phyloP scores from a whole-genome alignment of 2,113 vertebrate genomes.

The Cygnus atratus region DNA sequence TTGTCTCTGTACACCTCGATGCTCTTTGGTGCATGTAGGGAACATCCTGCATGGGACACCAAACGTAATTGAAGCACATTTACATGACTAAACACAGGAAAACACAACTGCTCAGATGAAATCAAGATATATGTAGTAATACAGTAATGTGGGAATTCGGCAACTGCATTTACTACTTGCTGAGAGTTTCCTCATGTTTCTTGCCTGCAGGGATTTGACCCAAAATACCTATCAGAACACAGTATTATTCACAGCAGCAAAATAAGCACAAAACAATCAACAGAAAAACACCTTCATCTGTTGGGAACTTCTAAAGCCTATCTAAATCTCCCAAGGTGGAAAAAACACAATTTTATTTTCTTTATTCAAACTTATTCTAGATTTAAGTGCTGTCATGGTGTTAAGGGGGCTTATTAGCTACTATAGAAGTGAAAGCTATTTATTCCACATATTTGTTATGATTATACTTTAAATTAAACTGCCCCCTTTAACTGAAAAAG shows the following conservation, averaged over 20 bases:
- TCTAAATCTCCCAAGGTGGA: not conserved
- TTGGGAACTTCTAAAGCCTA: constrained; percentile 10
- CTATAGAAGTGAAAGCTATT: constrained; percentile 7
- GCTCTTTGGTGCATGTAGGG: not conserved
- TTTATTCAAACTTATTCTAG: constrained; percentile 7
- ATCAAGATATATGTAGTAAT: not conserved
- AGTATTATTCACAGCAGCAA: not conserved
- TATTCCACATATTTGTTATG: constrained; percentile 14
- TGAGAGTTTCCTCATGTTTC: not conserved
- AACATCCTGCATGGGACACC: not conserved
- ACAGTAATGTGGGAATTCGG: not conserved
- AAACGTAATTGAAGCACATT: not conserved
- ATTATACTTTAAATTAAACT: constrained; percentile 14
- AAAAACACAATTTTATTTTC: not conserved
- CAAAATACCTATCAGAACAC: not conserved
- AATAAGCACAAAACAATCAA: not conserved
- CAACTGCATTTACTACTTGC: not conserved
- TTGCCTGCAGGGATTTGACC: not conserved
- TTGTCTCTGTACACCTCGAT: not conserved
- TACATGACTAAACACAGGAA: not conserved
- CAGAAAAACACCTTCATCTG: not conserved
- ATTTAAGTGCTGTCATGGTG: not conserved
- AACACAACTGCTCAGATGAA: not conserved
- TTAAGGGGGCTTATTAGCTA: constrained; percentile 18
- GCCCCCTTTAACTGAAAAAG: not conserved